Evolutionary conservation across 2,113 vertebrate species (phyloP).

Genomic region (Microtus oregoni): DNA sequence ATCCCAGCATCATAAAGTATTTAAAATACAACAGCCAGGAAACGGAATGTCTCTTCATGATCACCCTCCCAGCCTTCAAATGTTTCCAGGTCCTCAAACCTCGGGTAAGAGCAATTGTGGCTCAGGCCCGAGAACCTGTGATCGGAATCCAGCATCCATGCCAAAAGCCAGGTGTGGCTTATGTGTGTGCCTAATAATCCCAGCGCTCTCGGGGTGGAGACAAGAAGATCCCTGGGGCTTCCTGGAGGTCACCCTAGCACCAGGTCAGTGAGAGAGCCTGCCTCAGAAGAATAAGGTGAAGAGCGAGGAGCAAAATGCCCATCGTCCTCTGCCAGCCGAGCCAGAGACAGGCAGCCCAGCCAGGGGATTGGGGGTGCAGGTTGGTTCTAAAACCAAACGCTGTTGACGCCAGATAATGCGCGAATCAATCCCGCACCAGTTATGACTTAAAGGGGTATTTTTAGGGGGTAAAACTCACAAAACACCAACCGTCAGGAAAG

Average conservation of each 20-base stretch:
- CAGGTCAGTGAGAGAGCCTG: neutral
- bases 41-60: neutral
- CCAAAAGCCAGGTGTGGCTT: neutral
- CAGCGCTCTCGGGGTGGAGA: neutral
- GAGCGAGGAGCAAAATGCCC: neutral
- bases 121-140: too few relatives aligned
- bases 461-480: too few relatives aligned
- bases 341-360: too few relatives aligned
- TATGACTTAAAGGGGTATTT: too few relatives aligned
- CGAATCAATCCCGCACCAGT: too few relatives aligned
- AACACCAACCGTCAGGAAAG: too few relatives aligned
- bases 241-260: neutral
- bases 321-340: neutral
- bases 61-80: neutral
- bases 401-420: too few relatives aligned
- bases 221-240: neutral
- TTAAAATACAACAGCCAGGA: neutral
- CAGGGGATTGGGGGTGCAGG: too few relatives aligned
- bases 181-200: neutral
- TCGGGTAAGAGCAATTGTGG: neutral
- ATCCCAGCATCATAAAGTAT: neutral
- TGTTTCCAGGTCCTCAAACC: too few relatives aligned
- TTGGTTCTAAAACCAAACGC: too few relatives aligned
- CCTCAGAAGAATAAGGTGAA: neutral
- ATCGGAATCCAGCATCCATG: neutral